Percentiles rank a stretch among this genome's conserved stretches.
These are phyloP conservation scores for Plagodis dolabraria DNA, from an alignment of 2,888 invertebrate species.

Conservation along the genomic window DNA sequence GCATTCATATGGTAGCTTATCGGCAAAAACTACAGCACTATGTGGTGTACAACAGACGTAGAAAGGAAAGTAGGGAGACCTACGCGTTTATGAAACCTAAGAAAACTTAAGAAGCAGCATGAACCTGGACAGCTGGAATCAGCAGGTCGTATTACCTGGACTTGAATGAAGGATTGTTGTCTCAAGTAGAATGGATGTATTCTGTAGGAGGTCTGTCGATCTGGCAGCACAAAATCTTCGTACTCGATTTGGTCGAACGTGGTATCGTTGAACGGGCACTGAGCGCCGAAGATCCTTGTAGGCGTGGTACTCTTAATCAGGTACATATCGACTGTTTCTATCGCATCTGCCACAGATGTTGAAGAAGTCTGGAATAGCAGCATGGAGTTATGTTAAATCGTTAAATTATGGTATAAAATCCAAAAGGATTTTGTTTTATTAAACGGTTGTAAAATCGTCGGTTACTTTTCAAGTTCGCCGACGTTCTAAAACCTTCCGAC, in stretches of 20 bases:
- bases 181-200: conserved; percentile 78
- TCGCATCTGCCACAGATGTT: conserved; percentile 58
- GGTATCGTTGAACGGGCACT: conserved; percentile 70
- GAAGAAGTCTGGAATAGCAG: conserved; percentile 59
- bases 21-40: too few relatives aligned
- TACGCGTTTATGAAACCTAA: too few relatives aligned
- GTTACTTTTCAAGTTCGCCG: too few relatives aligned
- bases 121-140: too few relatives aligned
- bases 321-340: conserved; percentile 59
- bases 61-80: too few relatives aligned
- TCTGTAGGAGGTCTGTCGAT: conserved; percentile 77
- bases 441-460: too few relatives aligned
- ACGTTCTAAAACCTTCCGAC: too few relatives aligned
- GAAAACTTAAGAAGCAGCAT: too few relatives aligned
- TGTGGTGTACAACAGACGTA: too few relatives aligned
- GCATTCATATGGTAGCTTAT: too few relatives aligned
- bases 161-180: conserved; percentile 58
- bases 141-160: conserved; percentile 52
- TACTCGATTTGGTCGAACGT: conserved; percentile 66
- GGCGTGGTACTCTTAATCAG: conserved; percentile 68
- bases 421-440: too few relatives aligned
- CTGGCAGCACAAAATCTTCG: conserved; percentile 86
- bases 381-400: conserved; percentile 5
- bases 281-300: conserved; percentile 65
- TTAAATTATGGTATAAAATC: not conserved